Evolutionary conservation across 2,797 vertebrate species (phyloP), one percentile per base, ranked within the genome.

Genomic region (Crocidura indochinensis): DNA sequence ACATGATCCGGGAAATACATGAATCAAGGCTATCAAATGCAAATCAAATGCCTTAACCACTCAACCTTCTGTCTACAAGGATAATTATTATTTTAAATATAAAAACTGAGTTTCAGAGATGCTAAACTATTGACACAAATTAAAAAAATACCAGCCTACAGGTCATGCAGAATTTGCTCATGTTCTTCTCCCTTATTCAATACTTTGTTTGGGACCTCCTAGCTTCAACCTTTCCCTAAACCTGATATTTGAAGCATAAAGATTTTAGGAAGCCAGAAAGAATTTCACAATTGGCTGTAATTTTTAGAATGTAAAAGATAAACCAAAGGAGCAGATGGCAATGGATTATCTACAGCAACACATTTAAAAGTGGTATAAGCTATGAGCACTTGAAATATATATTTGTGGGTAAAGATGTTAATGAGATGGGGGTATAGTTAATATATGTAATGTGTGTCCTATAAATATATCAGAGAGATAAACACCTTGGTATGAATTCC

Each of bases 261-360:
- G 49, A 69, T 51, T 94, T 89, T 10, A 91, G 71, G 79, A 87
- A 84, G 78, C 19, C 31, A 64, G 51, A 15, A 15, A 85, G 60
- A 91, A 90, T 91, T 90, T 91, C n/a, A 67, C 88, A 77, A 86
- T 84, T 93, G 94, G 74, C 9, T 84, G 68, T 11, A 93, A 85
- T 14, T 91, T 95, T 93, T 86, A 88, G 79, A 90, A 49, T 80
- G 81, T 87, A 85, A 88, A 94, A 76, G 46, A 85, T 51, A 91
- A 91, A 46, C n/a, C 46, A 91, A 64, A 92, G 62, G 75, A 91
- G 91, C 91, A 96, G 92, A 96, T 93, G 95, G 88, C 73, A 93
- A 64, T 20, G 20, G 65, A 80, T 79, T 95, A 94, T 94, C 91
- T 94, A 90, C 88, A 90, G n/a, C 27, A 92, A 71, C 26, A 74